Conservation (phyloP, 2,888 invertebrate species). For the Hermaeophaga mercurialis region DNA sequence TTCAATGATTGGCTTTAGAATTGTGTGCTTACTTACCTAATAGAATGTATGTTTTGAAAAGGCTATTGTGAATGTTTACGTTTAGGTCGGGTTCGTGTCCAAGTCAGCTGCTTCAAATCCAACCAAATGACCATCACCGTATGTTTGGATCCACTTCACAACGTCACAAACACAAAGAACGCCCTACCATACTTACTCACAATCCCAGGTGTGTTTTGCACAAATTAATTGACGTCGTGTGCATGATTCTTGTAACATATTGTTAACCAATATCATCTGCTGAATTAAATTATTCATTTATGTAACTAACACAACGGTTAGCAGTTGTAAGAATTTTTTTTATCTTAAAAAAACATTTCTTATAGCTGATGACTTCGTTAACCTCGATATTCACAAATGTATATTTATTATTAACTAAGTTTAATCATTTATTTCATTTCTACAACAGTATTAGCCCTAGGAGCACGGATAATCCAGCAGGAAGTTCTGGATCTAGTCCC, state of each 20-base stretch:
- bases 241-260: too few relatives aligned
- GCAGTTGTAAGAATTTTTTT: neutral
- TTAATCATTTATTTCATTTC: too few relatives aligned
- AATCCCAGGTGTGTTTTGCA: constrained; percentile 40
- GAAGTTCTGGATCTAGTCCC: constrained; percentile 53
- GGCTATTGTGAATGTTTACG: constrained; percentile 46
- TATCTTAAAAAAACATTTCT: too few relatives aligned
- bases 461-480: constrained; percentile 47
- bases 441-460: constrained; percentile 16
- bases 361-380: too few relatives aligned
- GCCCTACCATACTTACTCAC: constrained; percentile 59
- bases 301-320: too few relatives aligned
- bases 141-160: constrained; percentile 62
- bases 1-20: too few relatives aligned
- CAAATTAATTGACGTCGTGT: constrained; percentile 7
- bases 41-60: constrained; percentile 31
- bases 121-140: constrained; percentile 63
- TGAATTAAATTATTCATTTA: too few relatives aligned
- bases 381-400: too few relatives aligned
- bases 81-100: constrained; percentile 90
- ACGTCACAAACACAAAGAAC: constrained; percentile 69
- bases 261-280: too few relatives aligned
- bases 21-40: constrained; percentile 2
- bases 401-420: too few relatives aligned
- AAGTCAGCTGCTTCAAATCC: constrained; percentile 81